Evolutionary conservation across 2,888 invertebrate genomes (phyloP), one percentile per base, ranked within the genome.

Genomic region (Dicyrtoma fusca): DNA sequence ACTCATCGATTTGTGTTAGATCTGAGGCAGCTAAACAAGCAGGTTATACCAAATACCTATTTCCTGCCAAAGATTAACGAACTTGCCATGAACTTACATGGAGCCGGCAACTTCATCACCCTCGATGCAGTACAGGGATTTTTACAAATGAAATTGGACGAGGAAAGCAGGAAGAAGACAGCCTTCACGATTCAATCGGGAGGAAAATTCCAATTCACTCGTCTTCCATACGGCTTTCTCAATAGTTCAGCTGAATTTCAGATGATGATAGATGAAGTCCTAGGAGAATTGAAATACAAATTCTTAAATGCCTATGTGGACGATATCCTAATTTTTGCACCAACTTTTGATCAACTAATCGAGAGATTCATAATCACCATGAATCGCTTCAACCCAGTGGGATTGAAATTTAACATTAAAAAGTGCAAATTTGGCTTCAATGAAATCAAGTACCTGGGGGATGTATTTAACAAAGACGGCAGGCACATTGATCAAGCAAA

Each of bases 251-350:
- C 23, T 1, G 64, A 64, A 14, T 64, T 70, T 19, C 62, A 62
- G 34, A 26, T 11, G n/a, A 5, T 42, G 11, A 69, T 47, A 19
- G 69, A 59, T 49, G 5, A 23, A 26, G 23, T 69, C 19, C 25
- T 69, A n/a, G 25, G 61, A 5, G 4, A 45, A 13, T 61, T 47
- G 6, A 59, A 61, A 10, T n/a, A 34, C 34, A 34, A 34, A 3
- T 3, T 34, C 8, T 8, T 34, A 34, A 8, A 34, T 8, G 34
- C 34, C 8, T 8, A 34, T 5, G 34, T 70, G 47, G 34, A 47
- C 1, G 2, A 49, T 61, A 5, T n/a, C 11, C 26, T 76, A 2
- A 76, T 76, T 0, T 81, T 81, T 26, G 82, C 63, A 73, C 82
- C 19, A 44, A 82, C 0, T 69, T 82, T 0, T 75, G 77, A 19